Base-by-base conservation (phyloP, 2,888 invertebrate species). In the Xanthia icteritia region DNA sequence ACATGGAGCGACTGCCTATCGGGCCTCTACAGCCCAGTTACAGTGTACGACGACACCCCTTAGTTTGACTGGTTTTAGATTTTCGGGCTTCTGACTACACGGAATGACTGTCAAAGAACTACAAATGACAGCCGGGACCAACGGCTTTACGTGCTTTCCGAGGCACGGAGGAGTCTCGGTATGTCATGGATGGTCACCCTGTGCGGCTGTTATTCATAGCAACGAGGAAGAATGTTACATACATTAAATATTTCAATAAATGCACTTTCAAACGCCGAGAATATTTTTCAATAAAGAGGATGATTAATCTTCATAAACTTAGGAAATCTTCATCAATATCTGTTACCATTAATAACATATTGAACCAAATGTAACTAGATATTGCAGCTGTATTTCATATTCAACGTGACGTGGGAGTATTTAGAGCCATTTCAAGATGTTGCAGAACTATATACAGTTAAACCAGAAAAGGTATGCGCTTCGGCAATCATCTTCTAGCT, bases 351-450 rank as follows among this genome's bases (percentile, higher is more conserved):
- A 54, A 86, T 68, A 74, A 71, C 74, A 77, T 70, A 71, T 74
- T 77, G 71, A 65, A 75, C 48, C 61, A 45, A 65, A 74, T 77
- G 36, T 65, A 58, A 42, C 36, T 23, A 63, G 45, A 68, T 31
- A 70, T 68, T 79, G 68, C 54, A 68, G 3, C 58, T 63, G 66
- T 72, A 80, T 80, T 80, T 81, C 84, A 79, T 60, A 72, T 60
- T n/a, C 56, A 73, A 58, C n/a, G 31, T 79, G 80, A 60, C 84
- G 60, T 83, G 67, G n/a, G 63, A 83, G 51, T 83, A 78, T 81
- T 68, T 86, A 79, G 48, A 73, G 68, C 67, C 48, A 84, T 84
- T 71, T 56, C 83, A 79, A 79, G 83, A 79, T 83, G 79, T 45
- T 79, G 27, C 63, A 20, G 51, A 61, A 64, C 48, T 20, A 60